Conservation (phyloP, 2,797 vertebrate species). For the Oceanodroma leucorhoa region DNA sequence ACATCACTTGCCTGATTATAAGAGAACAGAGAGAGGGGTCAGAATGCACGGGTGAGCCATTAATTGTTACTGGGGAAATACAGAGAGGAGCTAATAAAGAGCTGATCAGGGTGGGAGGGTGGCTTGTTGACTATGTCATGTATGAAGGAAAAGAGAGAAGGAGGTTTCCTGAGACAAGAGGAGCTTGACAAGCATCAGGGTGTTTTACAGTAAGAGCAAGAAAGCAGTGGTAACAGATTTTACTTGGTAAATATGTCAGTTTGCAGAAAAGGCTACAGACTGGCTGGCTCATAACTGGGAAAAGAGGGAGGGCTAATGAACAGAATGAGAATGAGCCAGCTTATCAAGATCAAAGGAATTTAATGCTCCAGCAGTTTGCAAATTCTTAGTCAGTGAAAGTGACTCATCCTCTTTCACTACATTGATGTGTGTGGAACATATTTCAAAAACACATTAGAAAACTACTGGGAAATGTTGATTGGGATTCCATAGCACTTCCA, state of each 20-base stretch:
- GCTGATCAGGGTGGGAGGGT: not conserved
- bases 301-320: constrained; percentile 13
- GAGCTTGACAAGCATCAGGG: constrained; percentile 2
- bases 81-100: not conserved
- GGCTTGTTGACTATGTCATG: not conserved
- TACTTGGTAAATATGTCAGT: constrained; percentile 52
- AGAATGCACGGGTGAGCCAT: not conserved
- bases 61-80: not conserved
- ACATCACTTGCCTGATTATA: not conserved
- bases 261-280: constrained; percentile 39
- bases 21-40: not conserved
- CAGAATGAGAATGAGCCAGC: not conserved
- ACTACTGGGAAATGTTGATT: not conserved
- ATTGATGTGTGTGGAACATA: not conserved
- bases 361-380: constrained; percentile 30
- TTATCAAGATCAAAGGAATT: constrained; percentile 43
- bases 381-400: constrained; percentile 25
- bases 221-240: constrained; percentile 38
- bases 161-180: not conserved
- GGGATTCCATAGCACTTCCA: not conserved
- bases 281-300: constrained; percentile 55
- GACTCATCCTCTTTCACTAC: constrained; percentile 21
- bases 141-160: not conserved
- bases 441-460: not conserved
- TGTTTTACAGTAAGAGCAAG: constrained; percentile 16